Base-by-base conservation (phyloP, 2,797 vertebrate genomes). In the Limosa lapponica region DNA sequence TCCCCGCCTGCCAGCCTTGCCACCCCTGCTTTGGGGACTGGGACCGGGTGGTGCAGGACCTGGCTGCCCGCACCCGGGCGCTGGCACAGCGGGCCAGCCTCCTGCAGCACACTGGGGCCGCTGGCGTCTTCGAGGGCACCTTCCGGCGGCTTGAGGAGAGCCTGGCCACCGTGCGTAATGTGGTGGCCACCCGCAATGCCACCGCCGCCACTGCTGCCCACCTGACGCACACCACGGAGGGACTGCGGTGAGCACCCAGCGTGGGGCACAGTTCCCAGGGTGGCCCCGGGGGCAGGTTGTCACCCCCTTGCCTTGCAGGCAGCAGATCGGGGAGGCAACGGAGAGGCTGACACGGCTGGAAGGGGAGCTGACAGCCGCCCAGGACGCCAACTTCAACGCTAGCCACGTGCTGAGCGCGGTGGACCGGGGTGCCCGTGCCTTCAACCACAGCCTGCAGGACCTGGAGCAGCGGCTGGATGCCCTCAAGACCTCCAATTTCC, bases 21-120 rank as follows among this genome's bases (percentile, higher is more conserved):
- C 99, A 99, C 66, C 98, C 99, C 73, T 99, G 99, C 96, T 99
- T 99, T 0, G 99, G 99, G 25, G 99, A 99, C 97, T 99, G 99
- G 99, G 99, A 99, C 96, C 99, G 99, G 8, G 98, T 99, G 46
- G 99, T 99, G 39, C 99, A 99, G 98, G 99, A 99, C 90, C 95
- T 99, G 96, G 98, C 98, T 0, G 96, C 98, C 23, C 99, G 98
- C 8, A 98, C 98, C 36, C 98, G 97, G 91, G 92, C 89, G 1
- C 98, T 99, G 55, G 98, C 98, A 0, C 98, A 98, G 70, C 98
- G 98, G 10, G 98, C 97, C 16, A 98, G 97, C 77, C 98, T 99
- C 87, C 98, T 99, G 84, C 99, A 99, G 95, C 98, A 98, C 92
- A 99, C 98, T 0, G 99, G 99, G n/a, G 98, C 99, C 1, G 98